Conservation (phyloP, 2,888 invertebrate genomes). For the Schrankia costaestrigalis region DNA sequence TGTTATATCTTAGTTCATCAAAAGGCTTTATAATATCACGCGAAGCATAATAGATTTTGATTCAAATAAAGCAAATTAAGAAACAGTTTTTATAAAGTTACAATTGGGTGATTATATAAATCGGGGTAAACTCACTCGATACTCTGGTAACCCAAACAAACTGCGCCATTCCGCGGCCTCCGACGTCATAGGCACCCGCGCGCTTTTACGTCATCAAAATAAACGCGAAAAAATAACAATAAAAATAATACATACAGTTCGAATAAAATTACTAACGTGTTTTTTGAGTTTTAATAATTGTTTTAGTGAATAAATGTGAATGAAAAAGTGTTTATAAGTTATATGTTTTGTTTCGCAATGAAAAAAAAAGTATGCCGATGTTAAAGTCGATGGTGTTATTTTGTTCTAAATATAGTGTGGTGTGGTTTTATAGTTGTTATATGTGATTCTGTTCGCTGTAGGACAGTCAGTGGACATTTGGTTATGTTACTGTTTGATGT, state of each 20-base stretch:
- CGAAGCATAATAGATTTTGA: no score
- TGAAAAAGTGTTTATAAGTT: conserved; percentile 7
- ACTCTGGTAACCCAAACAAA: conserved; percentile 44
- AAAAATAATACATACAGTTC: conserved; percentile 18
- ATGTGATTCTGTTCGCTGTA: conserved; percentile 1
- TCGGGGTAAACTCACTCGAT: conserved; percentile 6
- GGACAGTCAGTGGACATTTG: conserved; percentile 1
- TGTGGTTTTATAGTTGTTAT: conserved; percentile 2
- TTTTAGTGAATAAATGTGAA: no score
- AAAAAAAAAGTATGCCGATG: conserved; percentile 16
- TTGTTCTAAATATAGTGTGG: conserved; percentile 13
- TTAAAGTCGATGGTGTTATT: conserved; percentile 13
- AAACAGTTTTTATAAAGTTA: no score
- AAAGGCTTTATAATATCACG: no score
- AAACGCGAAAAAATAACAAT: conserved; percentile 40
- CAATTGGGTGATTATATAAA: no score
- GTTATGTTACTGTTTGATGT: conserved; percentile 8
- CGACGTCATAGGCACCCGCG: conserved; percentile 37
- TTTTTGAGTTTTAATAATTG: no score
- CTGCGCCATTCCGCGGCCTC: conserved; percentile 63
- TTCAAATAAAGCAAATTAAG: no score
- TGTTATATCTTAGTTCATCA: no score
- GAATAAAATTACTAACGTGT: conserved; percentile 11
- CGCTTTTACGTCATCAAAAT: conserved; percentile 48
- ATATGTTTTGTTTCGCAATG: conserved; percentile 16